Evolutionary conservation across 2,888 invertebrate genomes (phyloP).

Genomic region (Luffia ferchaultella): DNA sequence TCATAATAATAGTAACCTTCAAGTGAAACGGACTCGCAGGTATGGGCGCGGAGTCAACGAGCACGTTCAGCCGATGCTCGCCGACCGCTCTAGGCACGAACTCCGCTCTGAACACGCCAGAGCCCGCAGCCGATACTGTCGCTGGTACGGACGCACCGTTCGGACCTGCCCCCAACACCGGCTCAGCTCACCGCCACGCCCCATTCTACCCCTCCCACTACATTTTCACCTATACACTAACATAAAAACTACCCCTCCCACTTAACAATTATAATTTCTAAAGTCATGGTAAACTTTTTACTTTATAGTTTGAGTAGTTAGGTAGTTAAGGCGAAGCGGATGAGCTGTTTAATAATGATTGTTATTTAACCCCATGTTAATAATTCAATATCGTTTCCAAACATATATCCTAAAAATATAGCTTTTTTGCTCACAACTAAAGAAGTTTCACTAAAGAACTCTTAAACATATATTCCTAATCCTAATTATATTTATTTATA

Average conservation of each 20-base stretch:
- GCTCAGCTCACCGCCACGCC: slow-evolving; percentile 55
- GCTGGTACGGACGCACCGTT: slow-evolving; percentile 91
- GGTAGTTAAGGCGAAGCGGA: slow-evolving; percentile 62
- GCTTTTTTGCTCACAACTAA: no score
- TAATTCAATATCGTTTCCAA: neutral
- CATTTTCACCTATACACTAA: slow-evolving; percentile 3
- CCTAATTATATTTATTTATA: neutral
- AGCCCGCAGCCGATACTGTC: slow-evolving; percentile 84
- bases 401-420: neutral
- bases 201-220: slow-evolving; percentile 25
- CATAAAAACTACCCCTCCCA: slow-evolving; percentile 5
- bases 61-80: slow-evolving; percentile 89
- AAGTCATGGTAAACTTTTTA: slow-evolving; percentile 3
- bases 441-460: no score
- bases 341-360: slow-evolving; percentile 38
- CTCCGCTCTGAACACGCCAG: slow-evolving; percentile 86
- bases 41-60: slow-evolving; percentile 81
- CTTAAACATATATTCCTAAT: no score
- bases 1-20: slow-evolving; percentile 76
- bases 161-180: slow-evolving; percentile 74
- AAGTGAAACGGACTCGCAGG: slow-evolving; percentile 94
- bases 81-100: slow-evolving; percentile 92
- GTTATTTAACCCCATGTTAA: slow-evolving; percentile 28
- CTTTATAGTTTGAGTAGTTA: slow-evolving; percentile 27
- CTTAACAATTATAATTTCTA: slow-evolving; percentile 3